Evolutionary conservation across 1,140 invertebrate species (phyloP).

Genomic region (Brachionus angularis): DNA sequence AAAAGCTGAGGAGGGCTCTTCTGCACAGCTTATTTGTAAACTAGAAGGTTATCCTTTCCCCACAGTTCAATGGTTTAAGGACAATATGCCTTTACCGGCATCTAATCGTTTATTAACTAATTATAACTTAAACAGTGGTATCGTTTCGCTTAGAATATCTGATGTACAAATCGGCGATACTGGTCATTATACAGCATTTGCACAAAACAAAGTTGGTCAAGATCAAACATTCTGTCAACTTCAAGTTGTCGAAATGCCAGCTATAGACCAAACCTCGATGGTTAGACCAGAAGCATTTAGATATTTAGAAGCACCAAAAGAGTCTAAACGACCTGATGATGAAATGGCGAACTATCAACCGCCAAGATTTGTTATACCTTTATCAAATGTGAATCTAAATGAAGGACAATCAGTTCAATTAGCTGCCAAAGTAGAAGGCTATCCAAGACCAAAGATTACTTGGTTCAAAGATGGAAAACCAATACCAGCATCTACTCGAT

Average conservation of each 20-base stretch:
- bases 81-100: conserved; percentile 29
- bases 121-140: conserved; percentile 20
- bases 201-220: conserved; percentile 20
- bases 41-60: conserved; percentile 31
- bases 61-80: background rate
- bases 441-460: conserved; percentile 86
- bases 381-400: conserved; percentile 76
- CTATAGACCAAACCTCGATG: conserved; percentile 1
- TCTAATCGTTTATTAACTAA: background rate
- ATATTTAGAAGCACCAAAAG: background rate
- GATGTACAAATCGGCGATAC: background rate
- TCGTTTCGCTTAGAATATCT: conserved; percentile 14
- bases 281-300: conserved; percentile 19
- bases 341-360: no score
- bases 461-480: conserved; percentile 82
- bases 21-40: conserved; percentile 57
- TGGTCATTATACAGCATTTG: conserved; percentile 31
- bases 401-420: conserved; percentile 91
- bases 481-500: conserved; percentile 45
- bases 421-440: conserved; percentile 85
- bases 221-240: background rate
- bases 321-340: no score
- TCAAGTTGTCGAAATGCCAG: background rate
- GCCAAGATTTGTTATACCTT: conserved; percentile 86
- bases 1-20: conserved; percentile 63